Evolutionary conservation across 2,113 vertebrate species (phyloP).

Genomic region (Chaetodon trifascialis): DNA sequence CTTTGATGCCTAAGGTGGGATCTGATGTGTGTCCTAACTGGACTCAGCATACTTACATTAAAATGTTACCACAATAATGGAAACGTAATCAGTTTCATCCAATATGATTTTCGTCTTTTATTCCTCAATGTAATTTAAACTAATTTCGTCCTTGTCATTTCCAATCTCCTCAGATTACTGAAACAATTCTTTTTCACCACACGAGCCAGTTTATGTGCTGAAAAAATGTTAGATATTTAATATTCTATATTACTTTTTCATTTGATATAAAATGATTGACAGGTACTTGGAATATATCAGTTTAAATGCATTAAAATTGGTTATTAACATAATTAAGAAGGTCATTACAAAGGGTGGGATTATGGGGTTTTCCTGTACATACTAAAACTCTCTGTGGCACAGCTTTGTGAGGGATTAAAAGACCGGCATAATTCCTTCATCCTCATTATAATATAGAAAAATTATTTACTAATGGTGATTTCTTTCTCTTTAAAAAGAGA

Average conservation of each 20-base stretch:
- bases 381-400: neutral
- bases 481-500: neutral
- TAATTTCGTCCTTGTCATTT: too few relatives aligned
- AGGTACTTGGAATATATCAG: neutral
- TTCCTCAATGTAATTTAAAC: neutral
- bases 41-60: neutral
- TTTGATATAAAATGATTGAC: neutral
- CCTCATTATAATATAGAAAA: slow-evolving; percentile 10
- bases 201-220: neutral
- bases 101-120: neutral
- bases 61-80: neutral
- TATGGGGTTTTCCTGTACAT: slow-evolving; percentile 5
- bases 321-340: slow-evolving; percentile 12
- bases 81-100: neutral
- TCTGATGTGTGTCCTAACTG: neutral
- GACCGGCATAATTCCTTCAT: neutral
- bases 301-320: neutral
- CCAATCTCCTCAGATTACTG: too few relatives aligned
- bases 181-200: neutral
- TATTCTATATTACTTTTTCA: neutral
- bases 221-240: neutral
- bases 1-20: neutral
- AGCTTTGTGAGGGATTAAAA: slow-evolving; percentile 31
- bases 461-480: neutral
- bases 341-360: slow-evolving; percentile 8